Conservation (phyloP, 2,113 vertebrate genomes). For the Opisthocomus hoazin region DNA sequence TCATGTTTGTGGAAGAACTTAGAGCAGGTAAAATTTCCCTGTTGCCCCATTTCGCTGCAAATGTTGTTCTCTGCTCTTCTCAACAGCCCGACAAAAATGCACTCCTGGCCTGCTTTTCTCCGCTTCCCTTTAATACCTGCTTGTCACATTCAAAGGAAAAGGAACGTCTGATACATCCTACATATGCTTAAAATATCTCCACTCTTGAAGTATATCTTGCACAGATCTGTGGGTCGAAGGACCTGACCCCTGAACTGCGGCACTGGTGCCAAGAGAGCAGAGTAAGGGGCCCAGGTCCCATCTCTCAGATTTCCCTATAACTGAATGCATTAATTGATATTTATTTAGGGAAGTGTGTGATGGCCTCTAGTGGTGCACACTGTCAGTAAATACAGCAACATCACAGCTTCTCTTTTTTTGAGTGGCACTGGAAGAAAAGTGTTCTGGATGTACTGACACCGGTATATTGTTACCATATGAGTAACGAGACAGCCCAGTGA, state of each 20-base stretch:
- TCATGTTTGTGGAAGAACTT: not conserved
- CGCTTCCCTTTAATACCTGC: not conserved
- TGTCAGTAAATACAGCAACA: not conserved
- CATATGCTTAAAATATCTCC: not conserved
- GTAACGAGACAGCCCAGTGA: conserved; percentile 48
- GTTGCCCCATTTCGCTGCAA: not conserved
- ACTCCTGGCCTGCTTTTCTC: not conserved
- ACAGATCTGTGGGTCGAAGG: not conserved
- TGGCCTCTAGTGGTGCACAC: conserved; percentile 21
- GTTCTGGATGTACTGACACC: not conserved
- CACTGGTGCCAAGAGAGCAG: not conserved
- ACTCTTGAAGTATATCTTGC: not conserved
- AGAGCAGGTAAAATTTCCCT: not conserved
- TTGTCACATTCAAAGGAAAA: not conserved
- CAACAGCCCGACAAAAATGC: rapidly evolving
- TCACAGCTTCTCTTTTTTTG: not conserved
- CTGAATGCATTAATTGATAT: not conserved
- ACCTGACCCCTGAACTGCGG: not conserved
- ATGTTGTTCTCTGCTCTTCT: not conserved
- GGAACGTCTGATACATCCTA: not conserved
- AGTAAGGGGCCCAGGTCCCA: not conserved
- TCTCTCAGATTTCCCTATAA: not conserved
- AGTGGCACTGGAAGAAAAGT: not conserved
- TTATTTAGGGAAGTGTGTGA: conserved; percentile 26
- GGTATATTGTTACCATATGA: not conserved